Evolutionary conservation across 2,113 vertebrate genomes (phyloP).

Genomic region (Vulpes lagopus): DNA sequence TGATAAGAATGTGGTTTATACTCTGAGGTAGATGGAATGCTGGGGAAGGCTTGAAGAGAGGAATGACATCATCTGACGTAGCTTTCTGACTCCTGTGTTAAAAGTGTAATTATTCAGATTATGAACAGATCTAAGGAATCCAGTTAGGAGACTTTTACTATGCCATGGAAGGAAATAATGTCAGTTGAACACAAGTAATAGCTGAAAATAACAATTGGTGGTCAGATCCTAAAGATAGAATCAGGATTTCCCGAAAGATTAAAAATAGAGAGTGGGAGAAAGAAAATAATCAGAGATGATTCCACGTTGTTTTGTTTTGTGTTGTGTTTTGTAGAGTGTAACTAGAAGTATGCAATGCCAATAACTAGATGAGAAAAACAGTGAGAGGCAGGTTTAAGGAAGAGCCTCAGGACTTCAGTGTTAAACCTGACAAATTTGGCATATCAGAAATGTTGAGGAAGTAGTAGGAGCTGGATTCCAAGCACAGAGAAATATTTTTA

Average conservation of each 20-base stretch:
- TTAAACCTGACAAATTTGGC: neutral
- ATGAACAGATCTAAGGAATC: neutral
- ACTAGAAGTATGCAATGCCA: neutral
- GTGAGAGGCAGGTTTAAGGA: neutral
- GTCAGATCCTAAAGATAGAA: neutral
- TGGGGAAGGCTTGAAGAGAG: neutral
- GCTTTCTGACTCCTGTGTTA: neutral
- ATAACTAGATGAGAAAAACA: neutral
- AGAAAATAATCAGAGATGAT: neutral
- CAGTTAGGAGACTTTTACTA: neutral
- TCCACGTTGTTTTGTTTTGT: neutral
- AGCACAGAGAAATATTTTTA: neutral
- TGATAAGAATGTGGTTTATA: neutral
- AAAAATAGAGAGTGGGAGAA: neutral
- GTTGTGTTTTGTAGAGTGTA: neutral
- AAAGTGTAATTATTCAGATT: neutral
- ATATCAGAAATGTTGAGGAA: neutral
- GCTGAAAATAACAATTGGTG: neutral
- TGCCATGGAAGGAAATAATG: neutral
- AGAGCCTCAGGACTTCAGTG: neutral
- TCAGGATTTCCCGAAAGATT: neutral
- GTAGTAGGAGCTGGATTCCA: neutral
- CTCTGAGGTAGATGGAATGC: neutral
- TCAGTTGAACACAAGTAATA: neutral
- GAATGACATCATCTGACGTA: neutral